Percentiles rank a stretch among this genome's conserved stretches.
phyloP scores from a whole-genome alignment of 2,113 vertebrate species.

The Odocoileus hemionus region DNA sequence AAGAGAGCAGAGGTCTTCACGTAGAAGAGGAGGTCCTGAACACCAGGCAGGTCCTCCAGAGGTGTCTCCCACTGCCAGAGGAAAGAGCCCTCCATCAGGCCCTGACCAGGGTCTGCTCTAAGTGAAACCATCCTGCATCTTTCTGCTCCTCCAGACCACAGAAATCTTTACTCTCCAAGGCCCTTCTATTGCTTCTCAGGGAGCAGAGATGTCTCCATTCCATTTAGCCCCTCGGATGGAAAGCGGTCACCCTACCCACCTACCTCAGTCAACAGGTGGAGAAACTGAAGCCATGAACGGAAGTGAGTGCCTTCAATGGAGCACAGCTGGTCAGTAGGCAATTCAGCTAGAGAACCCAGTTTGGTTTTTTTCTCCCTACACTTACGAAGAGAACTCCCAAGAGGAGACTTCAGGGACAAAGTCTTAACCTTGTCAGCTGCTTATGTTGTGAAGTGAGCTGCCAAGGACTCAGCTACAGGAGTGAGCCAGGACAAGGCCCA shows the following conservation, averaged over 20 bases:
- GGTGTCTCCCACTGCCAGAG: no score
- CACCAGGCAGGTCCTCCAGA: not conserved
- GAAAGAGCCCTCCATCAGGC: not conserved
- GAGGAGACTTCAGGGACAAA: not conserved
- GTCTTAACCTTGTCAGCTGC: no score
- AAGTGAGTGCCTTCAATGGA: not conserved
- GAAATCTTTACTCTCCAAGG: not conserved
- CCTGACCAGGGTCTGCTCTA: not conserved
- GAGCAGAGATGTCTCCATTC: not conserved
- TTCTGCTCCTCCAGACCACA: not conserved
- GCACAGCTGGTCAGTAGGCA: not conserved
- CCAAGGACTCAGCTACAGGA: not conserved
- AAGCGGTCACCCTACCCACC: rapidly evolving
- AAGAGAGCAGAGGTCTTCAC: rapidly evolving
- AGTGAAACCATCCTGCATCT: no score
- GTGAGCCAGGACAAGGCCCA: not conserved
- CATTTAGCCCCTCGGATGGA: not conserved
- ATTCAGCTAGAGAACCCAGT: not conserved
- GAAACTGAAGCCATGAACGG: not conserved
- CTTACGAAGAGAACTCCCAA: not conserved
- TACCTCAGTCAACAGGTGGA: not conserved
- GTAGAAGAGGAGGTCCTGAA: rapidly evolving
- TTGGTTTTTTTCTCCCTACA: no score
- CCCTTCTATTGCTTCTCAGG: not conserved
- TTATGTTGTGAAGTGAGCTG: not conserved